Conservation (phyloP, 1,140 invertebrate genomes). For the Gerris buenoi region DNA sequence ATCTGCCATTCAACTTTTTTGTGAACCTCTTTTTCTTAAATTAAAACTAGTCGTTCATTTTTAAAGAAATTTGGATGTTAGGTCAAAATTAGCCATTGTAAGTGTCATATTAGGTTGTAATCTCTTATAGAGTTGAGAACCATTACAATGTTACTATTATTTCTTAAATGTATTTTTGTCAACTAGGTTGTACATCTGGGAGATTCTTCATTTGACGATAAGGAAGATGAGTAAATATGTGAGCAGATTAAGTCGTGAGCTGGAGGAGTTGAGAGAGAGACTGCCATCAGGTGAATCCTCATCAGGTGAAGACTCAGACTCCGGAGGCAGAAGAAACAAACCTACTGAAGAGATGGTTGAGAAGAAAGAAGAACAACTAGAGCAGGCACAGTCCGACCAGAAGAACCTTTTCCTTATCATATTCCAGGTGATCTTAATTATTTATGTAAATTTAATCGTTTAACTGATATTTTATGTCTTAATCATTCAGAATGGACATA, state of each 20-base stretch:
- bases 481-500: background rate
- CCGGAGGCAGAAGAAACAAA: slow-evolving; percentile 44
- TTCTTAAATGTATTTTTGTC: slow-evolving; percentile 5
- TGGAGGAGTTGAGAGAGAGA: slow-evolving; percentile 57
- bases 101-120: too few relatives aligned
- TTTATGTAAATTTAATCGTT: too few relatives aligned
- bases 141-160: too few relatives aligned
- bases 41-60: too few relatives aligned
- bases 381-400: slow-evolving; percentile 86
- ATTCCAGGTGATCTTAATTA: slow-evolving; percentile 67
- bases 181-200: slow-evolving; percentile 80
- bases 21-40: too few relatives aligned
- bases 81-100: too few relatives aligned
- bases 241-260: slow-evolving; percentile 65
- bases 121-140: too few relatives aligned
- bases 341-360: slow-evolving; percentile 80
- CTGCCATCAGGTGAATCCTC: slow-evolving; percentile 48
- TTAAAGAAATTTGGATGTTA: too few relatives aligned
- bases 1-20: too few relatives aligned
- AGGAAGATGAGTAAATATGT: slow-evolving; percentile 95
- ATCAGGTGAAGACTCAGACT: slow-evolving; percentile 47
- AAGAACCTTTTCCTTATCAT: slow-evolving; percentile 95
- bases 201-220: slow-evolving; percentile 88
- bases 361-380: slow-evolving; percentile 87
- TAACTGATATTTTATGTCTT: too few relatives aligned